Base-by-base conservation (phyloP, 2,113 vertebrate species). In the Origma solitaria region DNA sequence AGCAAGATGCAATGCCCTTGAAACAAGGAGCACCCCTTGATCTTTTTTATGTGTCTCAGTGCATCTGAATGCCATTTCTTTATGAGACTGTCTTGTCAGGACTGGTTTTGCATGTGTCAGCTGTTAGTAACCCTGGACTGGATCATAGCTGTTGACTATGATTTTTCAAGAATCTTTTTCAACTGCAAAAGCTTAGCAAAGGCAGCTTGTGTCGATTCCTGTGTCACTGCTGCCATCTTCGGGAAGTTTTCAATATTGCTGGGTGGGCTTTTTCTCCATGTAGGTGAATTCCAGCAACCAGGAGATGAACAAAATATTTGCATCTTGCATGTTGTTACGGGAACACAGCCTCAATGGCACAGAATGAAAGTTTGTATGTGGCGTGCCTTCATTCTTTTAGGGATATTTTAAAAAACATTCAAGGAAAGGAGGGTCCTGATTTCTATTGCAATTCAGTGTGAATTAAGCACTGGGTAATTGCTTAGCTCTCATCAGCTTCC, bases 211-310 rank as follows among this genome's bases (percentile, higher is more conserved):
- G 51, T n/a, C 16, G 8, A 78, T 94, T 96, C 68, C 49, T 71
- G 47, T 56, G 51, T 60, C 93, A 45, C 85, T 97, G 94, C 97
- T 98, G 98, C 98, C 98, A 97, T 97, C 98, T 96, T 90, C 93
- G 96, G 97, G 72, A 93, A 35, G 3, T 7, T 27, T 45, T 38
- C 7, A 28, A 3, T 33, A 49, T 50, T 69, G n/a, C 56, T 44
- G 42, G 31, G 28, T 42, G 50, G 23, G 14, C 31, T 33, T 64
- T 45, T 88, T 61, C 40, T 16, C 28, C 28, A 50, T 6, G 61
- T 7, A 28, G 16, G 4, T 47, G 3, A 54, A 84, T 76, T 82
- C 54, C 15, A 3, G 22, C 31, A 82, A 28, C 5, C 2, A 4
- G 40, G 51, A 80, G 18, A 38, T 23, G 24, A 66, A 18, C 14